A percentile compares a stretch with the other conserved stretches of the same genome.
These are phyloP conservation scores for Melitaea athalia DNA, from an alignment of 2,888 invertebrate species.

Conservation along the genomic window DNA sequence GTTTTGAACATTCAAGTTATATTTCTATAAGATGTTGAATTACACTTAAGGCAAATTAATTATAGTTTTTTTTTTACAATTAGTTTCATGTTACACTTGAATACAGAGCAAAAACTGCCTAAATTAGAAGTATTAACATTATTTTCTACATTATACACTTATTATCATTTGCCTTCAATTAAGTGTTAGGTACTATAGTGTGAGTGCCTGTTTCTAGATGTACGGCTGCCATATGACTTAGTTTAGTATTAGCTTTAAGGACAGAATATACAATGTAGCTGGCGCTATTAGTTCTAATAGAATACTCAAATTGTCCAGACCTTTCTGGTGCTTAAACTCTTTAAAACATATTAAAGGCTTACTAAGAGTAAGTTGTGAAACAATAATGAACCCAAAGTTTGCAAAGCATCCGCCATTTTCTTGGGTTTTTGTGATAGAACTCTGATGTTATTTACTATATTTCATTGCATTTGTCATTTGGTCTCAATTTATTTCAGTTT, in stretches of 20 bases:
- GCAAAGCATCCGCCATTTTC: not conserved
- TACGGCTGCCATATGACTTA: conserved; percentile 21
- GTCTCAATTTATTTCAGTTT: too few relatives aligned
- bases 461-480: not conserved
- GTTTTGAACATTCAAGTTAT: not conserved
- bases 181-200: conserved; percentile 9
- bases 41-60: not conserved
- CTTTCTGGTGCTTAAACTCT: conserved; percentile 19
- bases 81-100: not conserved
- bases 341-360: not conserved
- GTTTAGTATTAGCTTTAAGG: conserved; percentile 17
- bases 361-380: not conserved
- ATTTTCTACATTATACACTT: not conserved
- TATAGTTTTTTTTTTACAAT: conserved; percentile 9
- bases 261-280: conserved; percentile 29
- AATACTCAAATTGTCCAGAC: conserved; percentile 10
- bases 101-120: not conserved
- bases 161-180: conserved; percentile 9
- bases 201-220: conserved; percentile 21
- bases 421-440: not conserved
- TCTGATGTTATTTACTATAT: too few relatives aligned
- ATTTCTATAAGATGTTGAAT: not conserved
- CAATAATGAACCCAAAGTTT: not conserved
- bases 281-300: conserved; percentile 26
- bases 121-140: not conserved